A percentile compares a stretch with the other conserved stretches of the same genome.
These are phyloP conservation scores for Salvelinus fontinalis DNA, from an alignment of 2,113 vertebrate genomes.

Conservation along the genomic window DNA sequence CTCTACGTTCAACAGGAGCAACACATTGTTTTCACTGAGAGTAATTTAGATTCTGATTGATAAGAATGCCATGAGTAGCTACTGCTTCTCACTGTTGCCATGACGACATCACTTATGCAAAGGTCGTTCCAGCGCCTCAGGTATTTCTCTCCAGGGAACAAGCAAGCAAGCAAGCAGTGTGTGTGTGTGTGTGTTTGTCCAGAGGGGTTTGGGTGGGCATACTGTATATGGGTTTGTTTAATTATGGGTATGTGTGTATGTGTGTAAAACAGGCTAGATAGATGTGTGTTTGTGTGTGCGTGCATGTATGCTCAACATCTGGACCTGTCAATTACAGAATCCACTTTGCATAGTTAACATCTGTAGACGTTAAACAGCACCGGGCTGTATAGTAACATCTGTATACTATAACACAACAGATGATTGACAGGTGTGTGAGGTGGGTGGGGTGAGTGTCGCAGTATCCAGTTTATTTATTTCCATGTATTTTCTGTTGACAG, in stretches of 20 bases:
- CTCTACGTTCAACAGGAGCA: constrained; percentile 23
- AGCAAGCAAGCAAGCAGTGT: background rate
- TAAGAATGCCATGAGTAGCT: constrained; percentile 60
- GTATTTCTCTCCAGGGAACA: constrained; percentile 36
- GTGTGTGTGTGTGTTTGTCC: constrained; percentile 1
- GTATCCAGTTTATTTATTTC: background rate
- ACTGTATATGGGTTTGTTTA: background rate
- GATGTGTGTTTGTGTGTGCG: background rate
- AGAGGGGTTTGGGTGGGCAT: background rate
- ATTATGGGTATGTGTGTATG: background rate
- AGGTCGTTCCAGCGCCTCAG: constrained; percentile 37
- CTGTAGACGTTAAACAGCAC: constrained; percentile 35
- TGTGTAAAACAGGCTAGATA: background rate
- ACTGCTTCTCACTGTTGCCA: constrained; percentile 58
- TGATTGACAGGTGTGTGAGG: background rate
- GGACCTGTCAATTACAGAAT: constrained; percentile 43
- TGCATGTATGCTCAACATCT: constrained; percentile 37
- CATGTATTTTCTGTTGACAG: too few species aligned
- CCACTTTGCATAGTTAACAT: constrained; percentile 46
- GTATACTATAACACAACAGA: constrained; percentile 4
- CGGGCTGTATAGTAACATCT: constrained; percentile 35
- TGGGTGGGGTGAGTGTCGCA: background rate
- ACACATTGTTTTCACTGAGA: constrained; percentile 40
- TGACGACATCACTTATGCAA: constrained; percentile 45
- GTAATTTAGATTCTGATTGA: constrained; percentile 60